These are phyloP conservation scores for Odontomachus brunneus DNA, from an alignment of 1,140 invertebrate genomes.

Conservation along the genomic window DNA sequence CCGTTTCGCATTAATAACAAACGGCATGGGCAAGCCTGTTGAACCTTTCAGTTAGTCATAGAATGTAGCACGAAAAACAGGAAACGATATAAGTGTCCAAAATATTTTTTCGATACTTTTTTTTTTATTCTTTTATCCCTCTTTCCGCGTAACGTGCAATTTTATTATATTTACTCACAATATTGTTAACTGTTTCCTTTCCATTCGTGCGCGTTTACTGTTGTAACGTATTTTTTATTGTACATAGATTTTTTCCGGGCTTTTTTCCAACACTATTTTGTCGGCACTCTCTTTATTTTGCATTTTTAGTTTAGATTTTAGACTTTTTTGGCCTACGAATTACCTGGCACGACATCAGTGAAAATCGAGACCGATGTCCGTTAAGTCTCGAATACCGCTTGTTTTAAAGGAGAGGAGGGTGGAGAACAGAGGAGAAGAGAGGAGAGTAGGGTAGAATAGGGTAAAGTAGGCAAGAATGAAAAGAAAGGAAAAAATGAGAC, in stretches of 20 bases:
- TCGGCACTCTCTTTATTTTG: background rate
- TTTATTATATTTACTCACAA: constrained; percentile 35
- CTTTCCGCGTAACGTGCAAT: background rate
- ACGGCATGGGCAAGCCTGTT: background rate
- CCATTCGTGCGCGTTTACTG: constrained; percentile 9
- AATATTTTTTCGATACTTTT: constrained; percentile 10
- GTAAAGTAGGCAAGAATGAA: constrained; percentile 9
- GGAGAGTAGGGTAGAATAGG: background rate
- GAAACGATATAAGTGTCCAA: background rate
- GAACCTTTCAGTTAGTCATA: background rate
- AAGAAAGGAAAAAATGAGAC: constrained; percentile 9
- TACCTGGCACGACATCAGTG: constrained; percentile 17
- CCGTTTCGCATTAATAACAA: background rate
- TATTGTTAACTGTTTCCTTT: constrained; percentile 20
- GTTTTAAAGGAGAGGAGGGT: background rate
- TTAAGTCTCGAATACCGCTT: constrained; percentile 40
- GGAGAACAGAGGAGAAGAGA: background rate
- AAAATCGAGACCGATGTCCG: constrained; percentile 25
- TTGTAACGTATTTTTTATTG: constrained; percentile 26
- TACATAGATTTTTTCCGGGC: constrained; percentile 3
- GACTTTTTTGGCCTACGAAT: constrained; percentile 34
- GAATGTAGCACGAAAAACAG: background rate
- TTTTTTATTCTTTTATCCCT: background rate
- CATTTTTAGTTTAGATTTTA: constrained; percentile 28
- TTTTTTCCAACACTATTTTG: constrained; percentile 19